Base-by-base conservation (phyloP, 2,797 vertebrate genomes). In the Sebastiscus tertius region DNA sequence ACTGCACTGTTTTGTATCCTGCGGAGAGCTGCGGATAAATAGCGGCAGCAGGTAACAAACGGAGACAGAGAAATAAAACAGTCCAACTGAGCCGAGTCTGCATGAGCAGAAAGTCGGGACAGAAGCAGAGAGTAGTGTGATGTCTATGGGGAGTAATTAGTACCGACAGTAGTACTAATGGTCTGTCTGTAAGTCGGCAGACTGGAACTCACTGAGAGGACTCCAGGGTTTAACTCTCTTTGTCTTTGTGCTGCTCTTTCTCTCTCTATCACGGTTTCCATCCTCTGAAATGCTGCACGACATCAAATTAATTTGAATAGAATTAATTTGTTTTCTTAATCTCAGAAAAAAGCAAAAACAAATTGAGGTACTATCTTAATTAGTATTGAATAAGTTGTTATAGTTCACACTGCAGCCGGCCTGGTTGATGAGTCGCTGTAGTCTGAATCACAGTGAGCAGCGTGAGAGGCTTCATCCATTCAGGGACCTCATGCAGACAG, bases 151-250 rank as follows among this genome's bases (percentile, higher is more conserved):
- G 90, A 88, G 69, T 90, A 86, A 91, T 93, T 93, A 91, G 69
- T 13, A 34, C 60, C 87, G 88, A 90, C 90, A 89, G 87, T 86
- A n/a, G 81, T 88, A 87, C 90, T 92, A 92, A 92, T 90, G 86
- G 82, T 86, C 84, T 77, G 86, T 89, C 88, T 92, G 85, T 86
- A 79, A 78, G 36, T 56, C 69, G 5, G 71, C 79, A 82, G 83
- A 88, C 86, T 81, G 82, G 75, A 91, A 91, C 86, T 81, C 81
- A 72, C 67, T 20, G 80, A 80, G 49, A 75, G 34, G 83, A 79
- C 83, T 88, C 84, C 14, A 34, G 85, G 76, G 84, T 81, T 79
- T 77, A n/a, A 69, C 59, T 73, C 66, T 9, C 54, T 67, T 22
- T 39, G 36, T n/a, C 29, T 72, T 58, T 26, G 1, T 77, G 18